These are phyloP conservation scores for Holothuria glaberrima DNA, from an alignment of 35 echinoderm and acorn worm species.

Conservation along the genomic window DNA sequence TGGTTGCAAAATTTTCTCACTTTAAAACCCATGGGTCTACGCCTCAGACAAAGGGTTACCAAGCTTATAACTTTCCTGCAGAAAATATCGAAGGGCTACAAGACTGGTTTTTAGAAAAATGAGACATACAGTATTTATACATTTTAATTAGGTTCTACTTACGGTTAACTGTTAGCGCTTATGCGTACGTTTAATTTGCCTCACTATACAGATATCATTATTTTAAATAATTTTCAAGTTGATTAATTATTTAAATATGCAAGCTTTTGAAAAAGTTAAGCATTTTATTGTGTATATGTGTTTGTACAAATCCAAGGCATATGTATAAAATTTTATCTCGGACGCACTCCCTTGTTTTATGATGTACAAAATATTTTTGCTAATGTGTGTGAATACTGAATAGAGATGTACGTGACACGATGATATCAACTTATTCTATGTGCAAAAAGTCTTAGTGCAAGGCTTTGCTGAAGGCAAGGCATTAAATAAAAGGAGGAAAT, in stretches of 20 bases:
- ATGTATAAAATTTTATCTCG: conserved; percentile 30
- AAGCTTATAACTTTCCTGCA: too few relatives aligned
- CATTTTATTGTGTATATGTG: conserved; percentile 35
- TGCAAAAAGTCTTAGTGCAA: conserved; percentile 53
- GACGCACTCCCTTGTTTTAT: conserved; percentile 48
- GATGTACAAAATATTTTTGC: conserved; percentile 55
- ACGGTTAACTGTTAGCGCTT: too few relatives aligned
- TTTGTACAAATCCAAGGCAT: conserved; percentile 21
- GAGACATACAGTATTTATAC: too few relatives aligned
- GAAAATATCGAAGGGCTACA: too few relatives aligned
- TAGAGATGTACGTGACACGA: conserved; percentile 36
- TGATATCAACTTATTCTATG: conserved; percentile 42
- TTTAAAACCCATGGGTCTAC: too few relatives aligned
- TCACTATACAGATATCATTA: not conserved
- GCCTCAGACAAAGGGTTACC: too few relatives aligned
- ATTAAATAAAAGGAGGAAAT: conserved; percentile 21
- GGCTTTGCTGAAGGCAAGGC: conserved; percentile 28
- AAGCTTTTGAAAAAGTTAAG: conserved; percentile 37
- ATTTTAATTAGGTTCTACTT: too few relatives aligned
- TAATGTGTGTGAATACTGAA: conserved; percentile 53
- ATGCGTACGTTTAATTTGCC: not conserved
- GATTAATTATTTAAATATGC: conserved; percentile 30
- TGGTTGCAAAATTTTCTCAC: too few relatives aligned
- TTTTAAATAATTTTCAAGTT: not conserved
- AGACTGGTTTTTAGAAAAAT: too few relatives aligned